Evolutionary conservation across 2,888 invertebrate genomes (phyloP).

Genomic region (Villa cingulata): DNA sequence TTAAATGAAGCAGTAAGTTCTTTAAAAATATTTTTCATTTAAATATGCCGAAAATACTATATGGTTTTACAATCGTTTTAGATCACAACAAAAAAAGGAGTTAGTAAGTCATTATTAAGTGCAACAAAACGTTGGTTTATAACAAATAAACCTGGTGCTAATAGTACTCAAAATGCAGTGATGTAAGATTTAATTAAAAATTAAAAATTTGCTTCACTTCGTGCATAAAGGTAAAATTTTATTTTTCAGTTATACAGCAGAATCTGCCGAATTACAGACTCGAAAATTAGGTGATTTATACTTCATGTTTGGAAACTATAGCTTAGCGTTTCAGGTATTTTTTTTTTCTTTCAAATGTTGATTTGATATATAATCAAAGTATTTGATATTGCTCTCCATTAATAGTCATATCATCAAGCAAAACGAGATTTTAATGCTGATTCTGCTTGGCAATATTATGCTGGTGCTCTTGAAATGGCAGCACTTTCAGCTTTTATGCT

Average conservation of each 20-base stretch:
- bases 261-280: slow-evolving; percentile 83
- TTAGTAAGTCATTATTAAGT: slow-evolving; percentile 82
- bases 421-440: slow-evolving; percentile 95
- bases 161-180: slow-evolving; percentile 57
- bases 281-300: slow-evolving; percentile 88
- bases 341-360: background rate
- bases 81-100: slow-evolving; percentile 78
- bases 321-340: slow-evolving; percentile 63
- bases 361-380: background rate
- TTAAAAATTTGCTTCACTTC: background rate
- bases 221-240: background rate
- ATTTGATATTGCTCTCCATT: background rate
- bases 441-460: slow-evolving; percentile 94
- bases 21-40: background rate
- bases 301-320: slow-evolving; percentile 91
- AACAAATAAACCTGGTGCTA: slow-evolving; percentile 69
- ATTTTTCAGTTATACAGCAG: slow-evolving; percentile 52
- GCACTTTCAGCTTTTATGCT: slow-evolving; percentile 83
- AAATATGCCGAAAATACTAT: background rate
- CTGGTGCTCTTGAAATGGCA: slow-evolving; percentile 95
- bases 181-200: slow-evolving; percentile 71
- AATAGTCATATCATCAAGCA: slow-evolving; percentile 75
- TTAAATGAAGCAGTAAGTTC: slow-evolving; percentile 61
- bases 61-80: slow-evolving; percentile 23
- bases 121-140: slow-evolving; percentile 95